Conservation (phyloP, 2,113 vertebrate species). For the Electrona antarctica region DNA sequence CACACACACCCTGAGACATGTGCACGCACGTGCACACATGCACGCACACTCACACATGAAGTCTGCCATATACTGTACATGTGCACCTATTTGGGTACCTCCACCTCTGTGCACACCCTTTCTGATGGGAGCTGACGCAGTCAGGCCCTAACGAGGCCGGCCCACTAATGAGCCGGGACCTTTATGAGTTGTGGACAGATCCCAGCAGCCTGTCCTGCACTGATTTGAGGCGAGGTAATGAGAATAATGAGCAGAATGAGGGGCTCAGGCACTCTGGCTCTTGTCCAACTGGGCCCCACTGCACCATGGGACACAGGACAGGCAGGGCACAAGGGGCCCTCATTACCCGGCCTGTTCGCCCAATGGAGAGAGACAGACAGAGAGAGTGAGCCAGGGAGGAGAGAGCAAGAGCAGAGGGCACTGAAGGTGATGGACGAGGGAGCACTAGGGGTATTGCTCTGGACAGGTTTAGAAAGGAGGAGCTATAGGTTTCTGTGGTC, state of each 20-base stretch:
- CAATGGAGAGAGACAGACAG: slow-evolving; percentile 47
- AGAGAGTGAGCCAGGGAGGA: slow-evolving; percentile 1
- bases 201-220: slow-evolving; percentile 74
- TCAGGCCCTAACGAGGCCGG: slow-evolving; percentile 49
- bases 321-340: slow-evolving; percentile 74
- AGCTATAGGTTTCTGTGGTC: slow-evolving; percentile 48
- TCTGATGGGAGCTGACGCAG: slow-evolving; percentile 49
- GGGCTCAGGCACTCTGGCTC: slow-evolving; percentile 69
- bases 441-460: slow-evolving; percentile 59
- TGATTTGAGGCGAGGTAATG: slow-evolving; percentile 81
- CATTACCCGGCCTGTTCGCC: slow-evolving; percentile 71
- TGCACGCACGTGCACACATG: slow-evolving; percentile 4
- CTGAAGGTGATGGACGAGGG: slow-evolving; percentile 70
- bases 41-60: not conserved
- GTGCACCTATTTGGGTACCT: slow-evolving; percentile 49
- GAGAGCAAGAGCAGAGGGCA: slow-evolving; percentile 59
- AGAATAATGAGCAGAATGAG: slow-evolving; percentile 78
- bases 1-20: slow-evolving; percentile 5
- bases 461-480: slow-evolving; percentile 59
- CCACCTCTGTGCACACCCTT: slow-evolving; percentile 47
- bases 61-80: slow-evolving; percentile 17
- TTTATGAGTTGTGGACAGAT: slow-evolving; percentile 81
- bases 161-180: slow-evolving; percentile 72
- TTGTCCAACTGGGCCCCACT: slow-evolving; percentile 72
- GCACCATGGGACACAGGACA: slow-evolving; percentile 79